Base-by-base conservation (phyloP, 2,797 vertebrate genomes). In the Pachyuromys duprasi region DNA sequence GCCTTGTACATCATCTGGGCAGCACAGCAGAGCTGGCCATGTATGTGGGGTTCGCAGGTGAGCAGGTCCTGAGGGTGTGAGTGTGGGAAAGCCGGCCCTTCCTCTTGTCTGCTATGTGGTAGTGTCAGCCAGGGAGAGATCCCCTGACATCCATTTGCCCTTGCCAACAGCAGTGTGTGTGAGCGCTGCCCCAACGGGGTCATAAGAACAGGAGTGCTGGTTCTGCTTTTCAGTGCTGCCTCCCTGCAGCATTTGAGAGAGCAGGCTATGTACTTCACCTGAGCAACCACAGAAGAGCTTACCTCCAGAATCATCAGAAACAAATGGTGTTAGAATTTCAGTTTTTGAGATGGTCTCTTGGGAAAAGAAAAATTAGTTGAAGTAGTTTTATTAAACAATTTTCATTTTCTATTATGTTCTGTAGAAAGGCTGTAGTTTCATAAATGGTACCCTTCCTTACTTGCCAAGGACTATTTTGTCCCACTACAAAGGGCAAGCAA, bases 401-500 rank as follows among this genome's bases (percentile, higher is more conserved):
- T 90, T 95, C 53, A 55, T 39, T 69, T 94, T 17, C 80, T 72
- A 94, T 53, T 75, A 2, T 82, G 5, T 20, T 86, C 45, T 79
- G 26, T 76, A 76, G 13, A 89, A 62, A 65, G 83, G 49, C 65
- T n/a, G 39, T 57, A 53, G 13, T 79, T 96, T 93, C 90, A 94
- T 94, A 79, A 1, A 7, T 13, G 62, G 3, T 93, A 3, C 4
- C 33, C 62, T 95, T 93, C 81, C 63, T 53, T 75, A 67, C 33
- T 86, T 53, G 36, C 60, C 26, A 70, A 84, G 24, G 24, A 53
- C 74, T 36, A 45, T 82, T 95, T 95, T 79, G 55, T 88, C 55
- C 94, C 89, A 79, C 45, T 94, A 95, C 74, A 63, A 93, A 97
- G n/a, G 26, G 55, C 72, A 90, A 78, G 55, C 72, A 90, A 78